A percentile compares a stretch with the other conserved stretches of the same genome.
Conservation (phyloP, 2,113 vertebrate genomes). For the Puma concolor region DNA sequence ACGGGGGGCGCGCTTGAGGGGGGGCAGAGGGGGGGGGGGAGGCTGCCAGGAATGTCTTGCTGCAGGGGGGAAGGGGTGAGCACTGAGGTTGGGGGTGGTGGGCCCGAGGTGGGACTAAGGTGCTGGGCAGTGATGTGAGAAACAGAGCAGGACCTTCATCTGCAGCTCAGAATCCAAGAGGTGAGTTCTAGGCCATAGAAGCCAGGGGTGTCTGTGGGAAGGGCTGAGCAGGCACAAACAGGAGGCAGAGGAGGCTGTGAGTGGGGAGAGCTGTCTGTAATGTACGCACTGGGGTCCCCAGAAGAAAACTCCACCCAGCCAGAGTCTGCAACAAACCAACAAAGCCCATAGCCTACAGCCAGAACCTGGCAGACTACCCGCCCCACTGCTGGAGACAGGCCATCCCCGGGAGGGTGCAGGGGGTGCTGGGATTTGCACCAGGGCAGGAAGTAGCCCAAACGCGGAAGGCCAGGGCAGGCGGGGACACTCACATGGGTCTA, state of each 20-base stretch:
- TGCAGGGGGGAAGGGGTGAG: too few relatives aligned
- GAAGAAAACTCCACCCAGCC: not conserved
- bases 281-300: not conserved
- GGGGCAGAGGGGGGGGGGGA: rapidly evolving
- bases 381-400: not conserved
- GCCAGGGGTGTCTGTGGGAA: not conserved
- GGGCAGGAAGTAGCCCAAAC: not conserved
- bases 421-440: not conserved
- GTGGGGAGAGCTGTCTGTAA: not conserved
- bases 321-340: not conserved
- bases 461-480: not conserved
- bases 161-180: not conserved
- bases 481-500: rapidly evolving
- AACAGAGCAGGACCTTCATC: not conserved
- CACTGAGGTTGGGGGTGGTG: rapidly evolving
- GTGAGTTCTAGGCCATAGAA: not conserved
- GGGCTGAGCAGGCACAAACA: rapidly evolving
- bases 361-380: too few relatives aligned
- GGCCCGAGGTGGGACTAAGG: not conserved
- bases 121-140: not conserved
- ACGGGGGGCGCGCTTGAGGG: rapidly evolving
- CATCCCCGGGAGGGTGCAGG: not conserved
- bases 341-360: too few relatives aligned
- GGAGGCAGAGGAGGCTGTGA: not conserved
- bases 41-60: not conserved